Evolutionary conservation across 2,797 vertebrate genomes (phyloP), one percentile per base, ranked within the genome.

Genomic region (Anguilla pacifica): DNA sequence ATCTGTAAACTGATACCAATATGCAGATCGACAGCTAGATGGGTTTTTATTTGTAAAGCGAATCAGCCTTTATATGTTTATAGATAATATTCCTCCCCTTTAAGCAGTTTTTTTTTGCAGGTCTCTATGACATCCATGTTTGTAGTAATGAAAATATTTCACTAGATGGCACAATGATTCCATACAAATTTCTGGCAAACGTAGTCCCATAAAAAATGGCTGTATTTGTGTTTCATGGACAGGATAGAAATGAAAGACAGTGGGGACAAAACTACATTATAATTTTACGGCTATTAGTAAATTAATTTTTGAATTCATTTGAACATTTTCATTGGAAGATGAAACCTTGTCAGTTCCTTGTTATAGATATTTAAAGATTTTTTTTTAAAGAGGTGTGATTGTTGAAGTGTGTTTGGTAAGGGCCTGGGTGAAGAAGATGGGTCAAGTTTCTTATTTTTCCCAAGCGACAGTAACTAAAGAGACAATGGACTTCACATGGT

Each of bases 81-180:
- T 15, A 39, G 25, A 28, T 70, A 74, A 15, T 39, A 79, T 79
- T 43, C 74, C 35, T 43, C 35, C 39, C 4, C 74, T 39, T 43
- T 19, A 39, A 79, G 31, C 46, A 13, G 5, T 25, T 43, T 43
- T 39, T 39, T 39, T 43, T 43, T 43, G 13, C 17, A 35, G 46
- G n/a, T 31, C 7, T 49, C 43, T 49, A 22, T 22, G 25, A 51
- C 19, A 35, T 43, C 17, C n/a, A 35, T 35, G 59, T 64, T 22
- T 88, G 87, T 79, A 88, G 83, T 84, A 57, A 49, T 6, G 43
- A 31, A 51, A 39, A 59, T 46, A n/a, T 46, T 59, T 49, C 87
- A 84, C 87, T 79, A 88, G 87, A 88, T 88, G 87, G 87, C 87
- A 79, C 15, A 61, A 88, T 61, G 43, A 85, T 39, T 72, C 83